Percentiles rank a stretch among this genome's conserved stretches.
phyloP scores from a whole-genome alignment of 2,797 vertebrate species.

The Sebastes minor region DNA sequence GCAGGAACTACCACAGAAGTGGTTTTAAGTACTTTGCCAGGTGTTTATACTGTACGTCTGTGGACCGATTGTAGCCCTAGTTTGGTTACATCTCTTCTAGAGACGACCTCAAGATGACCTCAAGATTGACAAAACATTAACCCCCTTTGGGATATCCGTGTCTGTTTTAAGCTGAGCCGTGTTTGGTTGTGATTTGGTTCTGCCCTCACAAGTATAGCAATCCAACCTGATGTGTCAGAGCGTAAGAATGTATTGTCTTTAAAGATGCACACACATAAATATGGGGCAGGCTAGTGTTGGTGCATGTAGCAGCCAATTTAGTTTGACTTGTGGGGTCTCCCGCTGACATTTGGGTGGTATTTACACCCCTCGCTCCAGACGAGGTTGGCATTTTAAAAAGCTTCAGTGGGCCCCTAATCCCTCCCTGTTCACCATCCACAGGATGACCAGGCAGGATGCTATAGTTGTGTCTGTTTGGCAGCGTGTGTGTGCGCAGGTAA shows the following conservation, averaged over 20 bases:
- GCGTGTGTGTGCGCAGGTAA: background rate
- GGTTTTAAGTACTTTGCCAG: no score
- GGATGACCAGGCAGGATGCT: slow-evolving; percentile 49
- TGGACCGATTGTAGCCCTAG: no score
- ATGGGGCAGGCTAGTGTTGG: slow-evolving; percentile 50
- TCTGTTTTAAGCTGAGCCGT: background rate
- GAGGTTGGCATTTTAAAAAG: slow-evolving; percentile 85
- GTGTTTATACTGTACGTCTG: no score
- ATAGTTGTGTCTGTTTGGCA: slow-evolving; percentile 4
- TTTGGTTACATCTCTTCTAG: background rate
- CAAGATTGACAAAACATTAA: background rate
- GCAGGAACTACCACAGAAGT: no score
- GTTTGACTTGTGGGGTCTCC: slow-evolving; percentile 81
- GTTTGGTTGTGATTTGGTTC: background rate
- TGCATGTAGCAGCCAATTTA: slow-evolving; percentile 80
- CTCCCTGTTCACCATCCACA: slow-evolving; percentile 71
- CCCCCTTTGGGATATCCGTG: background rate
- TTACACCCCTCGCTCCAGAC: slow-evolving; percentile 76
- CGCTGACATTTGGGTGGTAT: slow-evolving; percentile 85
- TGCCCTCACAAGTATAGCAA: background rate
- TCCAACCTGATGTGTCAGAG: slow-evolving; percentile 4
- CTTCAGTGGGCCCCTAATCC: slow-evolving; percentile 80
- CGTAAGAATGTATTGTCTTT: slow-evolving; percentile 26
- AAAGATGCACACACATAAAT: slow-evolving; percentile 34
- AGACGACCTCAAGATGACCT: background rate